Evolutionary conservation across 2,113 vertebrate species (phyloP), one percentile per base, ranked within the genome.

Genomic region (Suricata suricatta): DNA sequence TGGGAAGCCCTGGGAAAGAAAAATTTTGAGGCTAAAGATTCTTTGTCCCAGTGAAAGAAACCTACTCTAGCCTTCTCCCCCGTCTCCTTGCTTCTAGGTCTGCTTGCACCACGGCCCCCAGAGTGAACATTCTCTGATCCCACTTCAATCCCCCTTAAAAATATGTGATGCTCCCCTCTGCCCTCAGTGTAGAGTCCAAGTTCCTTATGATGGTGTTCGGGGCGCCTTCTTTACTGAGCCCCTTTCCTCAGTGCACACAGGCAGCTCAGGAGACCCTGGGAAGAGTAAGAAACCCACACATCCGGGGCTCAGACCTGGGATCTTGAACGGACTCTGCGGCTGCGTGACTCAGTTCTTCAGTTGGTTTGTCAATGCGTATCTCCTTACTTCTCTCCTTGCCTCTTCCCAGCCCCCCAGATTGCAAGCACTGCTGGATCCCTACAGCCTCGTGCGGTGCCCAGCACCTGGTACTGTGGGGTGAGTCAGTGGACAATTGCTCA

Each of bases 1-100:
- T 87, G 76, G 87, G 90, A 93, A 86, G 76, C n/a, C 80, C 72
- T 95, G 94, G 83, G 97, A 90, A 96, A 92, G 92, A 93, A 84
- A 90, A 64, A 1, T 35, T 23, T 60, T 84, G 90, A 90, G 64
- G 64, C 69, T 47, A 47, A 81, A 81, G 38, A 6, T 80, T 60
- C 52, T 93, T 92, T 44, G 35, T 90, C 47, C 35, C 44, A 66
- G 64, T n/a, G 83, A 87, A 47, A 77, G 52, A 81, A 97, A 83
- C 35, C 5, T 14, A 31, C 41, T 74, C 0, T 27, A 6, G 21
- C 35, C 38, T 87, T 76, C 60, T 41, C 13, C 33, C 50, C 50
- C 72, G 63, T 88, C 44, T 60, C 38, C 5, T 77, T 66, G 52
- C 2, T 52, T 69, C 77, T 13, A 76, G 63, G 57, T 74, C 85